Percentiles rank a stretch among this genome's conserved stretches.
These are phyloP conservation scores for Megalopta genalis DNA, from an alignment of 1,140 invertebrate species.

Conservation along the genomic window DNA sequence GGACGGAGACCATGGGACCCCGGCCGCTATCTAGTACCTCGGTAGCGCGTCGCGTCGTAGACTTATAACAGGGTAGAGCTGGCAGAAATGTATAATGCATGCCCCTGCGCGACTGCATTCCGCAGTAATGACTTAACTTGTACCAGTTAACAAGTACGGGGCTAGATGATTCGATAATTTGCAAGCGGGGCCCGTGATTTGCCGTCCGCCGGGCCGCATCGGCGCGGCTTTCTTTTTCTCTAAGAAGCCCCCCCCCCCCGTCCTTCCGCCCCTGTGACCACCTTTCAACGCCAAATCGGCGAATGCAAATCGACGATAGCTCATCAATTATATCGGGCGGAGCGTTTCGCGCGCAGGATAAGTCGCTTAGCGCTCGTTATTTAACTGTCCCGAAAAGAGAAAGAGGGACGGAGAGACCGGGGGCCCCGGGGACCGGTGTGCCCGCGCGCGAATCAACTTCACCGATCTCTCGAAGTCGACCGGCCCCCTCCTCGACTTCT, in stretches of 20 bases:
- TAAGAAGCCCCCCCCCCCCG: neutral
- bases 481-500: neutral
- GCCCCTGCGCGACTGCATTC: constrained; percentile 62
- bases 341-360: constrained; percentile 9
- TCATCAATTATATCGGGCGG: neutral
- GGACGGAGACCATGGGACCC: too few relatives aligned
- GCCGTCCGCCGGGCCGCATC: neutral
- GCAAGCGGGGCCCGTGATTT: constrained; percentile 35
- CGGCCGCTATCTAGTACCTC: constrained; percentile 1
- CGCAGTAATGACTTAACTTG: constrained; percentile 74
- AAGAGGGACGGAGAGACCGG: too few relatives aligned
- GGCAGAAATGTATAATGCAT: constrained; percentile 51
- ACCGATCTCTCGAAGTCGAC: neutral
- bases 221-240: neutral
- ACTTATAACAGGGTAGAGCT: constrained; percentile 28
- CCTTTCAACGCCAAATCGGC: constrained; percentile 5
- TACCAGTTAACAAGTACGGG: constrained; percentile 68
- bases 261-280: neutral
- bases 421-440: too few relatives aligned
- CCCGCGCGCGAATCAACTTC: neutral
- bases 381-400: too few relatives aligned
- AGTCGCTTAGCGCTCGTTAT: neutral
- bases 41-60: constrained; percentile 40
- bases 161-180: constrained; percentile 78
- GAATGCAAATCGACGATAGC: constrained; percentile 13